These are phyloP conservation scores for Sitobion miscanthi DNA, from an alignment of 1,140 invertebrate species.

Conservation along the genomic window DNA sequence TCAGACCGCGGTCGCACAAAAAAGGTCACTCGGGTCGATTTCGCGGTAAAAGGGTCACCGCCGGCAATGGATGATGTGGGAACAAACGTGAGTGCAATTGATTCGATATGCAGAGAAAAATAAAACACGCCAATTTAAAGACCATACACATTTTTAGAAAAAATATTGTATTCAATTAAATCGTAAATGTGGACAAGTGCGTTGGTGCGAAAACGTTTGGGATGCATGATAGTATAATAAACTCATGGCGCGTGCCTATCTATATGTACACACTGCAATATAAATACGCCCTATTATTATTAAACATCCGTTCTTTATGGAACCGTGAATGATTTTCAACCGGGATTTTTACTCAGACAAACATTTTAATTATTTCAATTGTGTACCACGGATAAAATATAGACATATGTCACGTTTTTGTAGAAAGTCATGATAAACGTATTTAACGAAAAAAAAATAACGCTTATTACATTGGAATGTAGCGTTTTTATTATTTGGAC, in stretches of 20 bases:
- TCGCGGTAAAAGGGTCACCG: constrained; percentile 1
- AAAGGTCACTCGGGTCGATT: not conserved
- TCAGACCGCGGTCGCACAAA: not conserved
- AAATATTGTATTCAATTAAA: not conserved
- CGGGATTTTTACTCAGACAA: not conserved
- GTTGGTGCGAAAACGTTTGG: not conserved
- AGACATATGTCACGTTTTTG: not conserved
- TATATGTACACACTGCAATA: not conserved
- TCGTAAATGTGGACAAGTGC: not conserved
- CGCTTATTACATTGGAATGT: too few relatives aligned
- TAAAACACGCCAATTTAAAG: constrained; percentile 4
- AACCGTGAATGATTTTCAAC: not conserved
- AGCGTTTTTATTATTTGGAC: too few relatives aligned
- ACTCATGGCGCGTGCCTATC: not conserved
- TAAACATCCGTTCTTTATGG: not conserved
- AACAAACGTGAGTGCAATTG: not conserved
- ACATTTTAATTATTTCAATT: not conserved
- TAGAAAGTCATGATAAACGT: not conserved
- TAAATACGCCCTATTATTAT: not conserved
- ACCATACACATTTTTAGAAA: not conserved
- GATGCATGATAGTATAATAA: not conserved
- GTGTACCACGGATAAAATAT: not conserved
- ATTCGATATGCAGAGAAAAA: not conserved
- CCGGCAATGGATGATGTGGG: not conserved
- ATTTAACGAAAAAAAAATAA: too few relatives aligned